These are phyloP conservation scores for Varanus komodoensis DNA, from an alignment of 2,113 vertebrate species.

Conservation along the genomic window DNA sequence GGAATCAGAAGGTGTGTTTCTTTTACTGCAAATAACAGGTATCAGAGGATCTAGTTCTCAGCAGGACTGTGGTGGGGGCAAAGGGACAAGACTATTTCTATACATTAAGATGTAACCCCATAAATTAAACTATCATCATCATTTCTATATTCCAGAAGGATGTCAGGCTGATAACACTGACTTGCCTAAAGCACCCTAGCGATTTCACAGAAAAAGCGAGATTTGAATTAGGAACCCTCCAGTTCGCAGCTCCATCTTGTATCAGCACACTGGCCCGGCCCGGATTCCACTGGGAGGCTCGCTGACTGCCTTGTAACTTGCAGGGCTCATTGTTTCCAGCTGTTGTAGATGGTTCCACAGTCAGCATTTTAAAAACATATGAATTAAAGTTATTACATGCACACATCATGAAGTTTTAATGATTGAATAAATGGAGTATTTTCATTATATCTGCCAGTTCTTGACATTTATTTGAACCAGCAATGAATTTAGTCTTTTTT, in stretches of 20 bases:
- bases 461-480: constrained; percentile 42
- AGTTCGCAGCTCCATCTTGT: constrained; percentile 14
- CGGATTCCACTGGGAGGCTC: constrained; percentile 31
- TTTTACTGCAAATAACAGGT: too few relatives aligned
- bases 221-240: not conserved
- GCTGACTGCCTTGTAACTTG: constrained; percentile 36
- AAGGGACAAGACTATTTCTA: too few relatives aligned
- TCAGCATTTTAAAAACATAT: constrained; percentile 54
- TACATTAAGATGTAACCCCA: too few relatives aligned
- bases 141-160: not conserved
- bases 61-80: too few relatives aligned
- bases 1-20: too few relatives aligned
- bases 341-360: constrained; percentile 49
- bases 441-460: constrained; percentile 40
- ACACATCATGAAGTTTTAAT: constrained; percentile 55
- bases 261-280: not conserved
- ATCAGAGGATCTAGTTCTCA: too few relatives aligned
- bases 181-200: not conserved
- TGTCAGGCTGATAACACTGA: not conserved
- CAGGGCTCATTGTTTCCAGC: constrained; percentile 31
- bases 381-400: constrained; percentile 50
- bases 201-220: not conserved
- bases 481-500: constrained; percentile 31
- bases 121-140: not conserved
- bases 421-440: constrained; percentile 22